These are phyloP conservation scores for Cherax destructor DNA, from an alignment of 1,140 invertebrate genomes.

Conservation along the genomic window DNA sequence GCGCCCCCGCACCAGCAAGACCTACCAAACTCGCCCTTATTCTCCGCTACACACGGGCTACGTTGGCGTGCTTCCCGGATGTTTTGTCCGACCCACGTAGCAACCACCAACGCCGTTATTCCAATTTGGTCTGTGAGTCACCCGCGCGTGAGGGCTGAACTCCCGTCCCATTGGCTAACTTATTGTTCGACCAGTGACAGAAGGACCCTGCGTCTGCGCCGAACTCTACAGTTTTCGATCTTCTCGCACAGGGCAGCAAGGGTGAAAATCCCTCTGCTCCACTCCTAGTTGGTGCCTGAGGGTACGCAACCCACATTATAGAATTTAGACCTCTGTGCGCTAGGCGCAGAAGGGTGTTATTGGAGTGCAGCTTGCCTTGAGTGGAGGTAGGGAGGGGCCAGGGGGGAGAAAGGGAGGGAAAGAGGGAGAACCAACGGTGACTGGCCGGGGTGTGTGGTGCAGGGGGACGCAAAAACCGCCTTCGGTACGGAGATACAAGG, in stretches of 20 bases:
- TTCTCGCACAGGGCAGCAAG: constrained; percentile 37
- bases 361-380: constrained; percentile 57
- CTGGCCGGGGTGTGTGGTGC: constrained; percentile 60
- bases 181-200: constrained; percentile 66
- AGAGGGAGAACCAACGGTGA: constrained; percentile 68
- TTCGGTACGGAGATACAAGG: constrained; percentile 26
- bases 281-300: constrained; percentile 38
- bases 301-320: constrained; percentile 54
- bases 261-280: constrained; percentile 35
- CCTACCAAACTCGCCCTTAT: constrained; percentile 19
- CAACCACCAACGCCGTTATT: constrained; percentile 67
- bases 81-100: constrained; percentile 69
- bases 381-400: constrained; percentile 40
- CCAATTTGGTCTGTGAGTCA: constrained; percentile 69
- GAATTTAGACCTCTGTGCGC: constrained; percentile 36
- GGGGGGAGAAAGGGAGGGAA: constrained; percentile 54
- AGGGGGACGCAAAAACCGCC: constrained; percentile 24
- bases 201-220: constrained; percentile 48
- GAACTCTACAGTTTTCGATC: constrained; percentile 33
- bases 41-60: constrained; percentile 3
- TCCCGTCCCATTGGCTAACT: constrained; percentile 69
- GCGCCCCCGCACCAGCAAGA: constrained; percentile 51
- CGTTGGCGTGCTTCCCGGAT: constrained; percentile 35
- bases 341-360: constrained; percentile 50
- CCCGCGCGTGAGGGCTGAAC: constrained; percentile 68